A percentile compares a stretch with the other conserved stretches of the same genome.
Evolutionary conservation across 2,797 vertebrate species (phyloP).

Genomic region (Neoniphon sammara): DNA sequence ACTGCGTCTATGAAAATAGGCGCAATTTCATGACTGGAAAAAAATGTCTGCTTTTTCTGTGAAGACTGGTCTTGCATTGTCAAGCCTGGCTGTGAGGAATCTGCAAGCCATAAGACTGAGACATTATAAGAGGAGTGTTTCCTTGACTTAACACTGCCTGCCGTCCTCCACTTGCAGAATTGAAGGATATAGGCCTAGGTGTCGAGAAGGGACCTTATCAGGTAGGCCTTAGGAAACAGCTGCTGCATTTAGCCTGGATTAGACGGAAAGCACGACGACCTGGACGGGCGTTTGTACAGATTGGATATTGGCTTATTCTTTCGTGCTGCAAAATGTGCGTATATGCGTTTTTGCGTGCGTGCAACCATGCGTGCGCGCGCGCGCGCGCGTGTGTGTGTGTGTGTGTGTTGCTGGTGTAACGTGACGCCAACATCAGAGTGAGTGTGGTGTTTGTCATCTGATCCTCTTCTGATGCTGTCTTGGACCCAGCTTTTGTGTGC

Average conservation of each 20-base stretch:
- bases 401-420: not conserved
- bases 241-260: not conserved
- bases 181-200: slow-evolving; percentile 49
- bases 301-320: not conserved
- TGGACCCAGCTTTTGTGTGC: slow-evolving; percentile 11
- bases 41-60: not conserved
- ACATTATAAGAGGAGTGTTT: slow-evolving; percentile 23
- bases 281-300: not conserved
- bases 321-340: slow-evolving; percentile 8
- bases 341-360: slow-evolving; percentile 26
- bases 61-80: not conserved
- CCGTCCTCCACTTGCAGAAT: slow-evolving; percentile 4
- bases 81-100: slow-evolving; percentile 16
- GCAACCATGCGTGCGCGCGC: slow-evolving; percentile 15
- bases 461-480: not conserved
- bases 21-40: not conserved
- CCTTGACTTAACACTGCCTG: slow-evolving; percentile 35
- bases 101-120: slow-evolving; percentile 24
- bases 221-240: slow-evolving; percentile 6
- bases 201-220: not conserved
- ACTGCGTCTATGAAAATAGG: not conserved
- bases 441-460: slow-evolving; percentile 9
- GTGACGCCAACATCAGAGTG: slow-evolving; percentile 3
- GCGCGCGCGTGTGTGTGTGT: not conserved
- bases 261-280: not conserved